Conservation (phyloP, 2,797 vertebrate genomes). For the Microctenopoma steveboyesi region DNA sequence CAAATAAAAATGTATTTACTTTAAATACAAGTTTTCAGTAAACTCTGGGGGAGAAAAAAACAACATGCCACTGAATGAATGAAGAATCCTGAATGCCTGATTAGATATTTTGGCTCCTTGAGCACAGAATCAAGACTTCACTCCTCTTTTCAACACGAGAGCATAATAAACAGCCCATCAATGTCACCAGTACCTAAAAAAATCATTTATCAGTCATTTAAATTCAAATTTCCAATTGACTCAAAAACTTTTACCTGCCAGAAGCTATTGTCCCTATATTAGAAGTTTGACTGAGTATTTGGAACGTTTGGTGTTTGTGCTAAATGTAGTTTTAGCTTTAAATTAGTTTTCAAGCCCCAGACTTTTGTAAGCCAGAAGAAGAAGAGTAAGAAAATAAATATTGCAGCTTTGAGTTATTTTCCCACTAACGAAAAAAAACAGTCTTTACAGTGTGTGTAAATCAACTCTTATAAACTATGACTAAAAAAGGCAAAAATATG, state of each 20-base stretch:
- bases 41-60: neutral
- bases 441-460: no score
- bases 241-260: no score
- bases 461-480: neutral
- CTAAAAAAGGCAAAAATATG: no score
- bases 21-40: no score
- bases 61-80: neutral
- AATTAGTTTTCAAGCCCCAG: neutral
- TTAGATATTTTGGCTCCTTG: neutral
- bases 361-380: neutral
- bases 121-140: neutral
- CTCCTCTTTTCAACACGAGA: neutral
- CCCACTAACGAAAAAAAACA: no score
- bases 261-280: no score
- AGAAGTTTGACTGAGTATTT: neutral
- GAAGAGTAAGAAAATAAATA: neutral
- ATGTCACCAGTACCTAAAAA: neutral
- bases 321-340: neutral
- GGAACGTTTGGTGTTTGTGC: neutral
- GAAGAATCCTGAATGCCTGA: neutral
- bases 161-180: neutral
- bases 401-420: no score
- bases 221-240: conserved; percentile 19
- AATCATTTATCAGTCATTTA: neutral
- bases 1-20: neutral